phyloP scores from a whole-genome alignment of 2,113 vertebrate species.

The Oenanthe melanoleuca region DNA sequence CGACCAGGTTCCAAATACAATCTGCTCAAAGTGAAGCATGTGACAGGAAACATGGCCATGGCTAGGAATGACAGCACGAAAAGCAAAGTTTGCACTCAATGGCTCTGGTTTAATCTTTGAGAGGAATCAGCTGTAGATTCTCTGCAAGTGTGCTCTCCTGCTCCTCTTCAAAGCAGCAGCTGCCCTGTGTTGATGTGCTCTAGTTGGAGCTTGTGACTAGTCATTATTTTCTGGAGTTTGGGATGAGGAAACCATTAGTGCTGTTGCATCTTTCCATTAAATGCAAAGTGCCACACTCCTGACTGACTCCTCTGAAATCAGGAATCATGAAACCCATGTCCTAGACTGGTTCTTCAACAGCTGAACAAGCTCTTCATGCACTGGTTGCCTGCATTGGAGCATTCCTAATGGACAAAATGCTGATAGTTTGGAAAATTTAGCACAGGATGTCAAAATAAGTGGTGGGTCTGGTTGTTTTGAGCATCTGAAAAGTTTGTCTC shows the following conservation, averaged over 20 bases:
- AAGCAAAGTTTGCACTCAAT: background rate
- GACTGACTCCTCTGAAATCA: background rate
- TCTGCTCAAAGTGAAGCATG: background rate
- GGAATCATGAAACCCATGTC: background rate
- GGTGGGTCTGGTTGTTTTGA: background rate
- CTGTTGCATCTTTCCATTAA: background rate
- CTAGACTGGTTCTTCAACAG: background rate
- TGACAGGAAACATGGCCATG: background rate
- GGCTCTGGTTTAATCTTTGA: background rate
- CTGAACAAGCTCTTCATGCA: background rate
- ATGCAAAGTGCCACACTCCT: background rate
- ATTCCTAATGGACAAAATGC: background rate
- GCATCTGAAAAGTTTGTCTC: background rate
- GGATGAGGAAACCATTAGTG: background rate
- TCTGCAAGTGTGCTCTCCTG: background rate
- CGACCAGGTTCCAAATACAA: background rate
- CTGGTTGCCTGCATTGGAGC: background rate
- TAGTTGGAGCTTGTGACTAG: background rate
- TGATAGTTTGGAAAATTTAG: background rate
- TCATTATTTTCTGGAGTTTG: background rate
- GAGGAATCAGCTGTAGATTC: background rate
- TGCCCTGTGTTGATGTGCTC: background rate
- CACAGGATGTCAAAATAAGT: background rate
- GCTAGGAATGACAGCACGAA: background rate
- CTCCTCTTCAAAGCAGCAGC: background rate